A percentile compares a stretch with the other conserved stretches of the same genome.
Evolutionary conservation across 2,797 vertebrate genomes (phyloP).

Genomic region (Pseudochaenichthys georgianus): DNA sequence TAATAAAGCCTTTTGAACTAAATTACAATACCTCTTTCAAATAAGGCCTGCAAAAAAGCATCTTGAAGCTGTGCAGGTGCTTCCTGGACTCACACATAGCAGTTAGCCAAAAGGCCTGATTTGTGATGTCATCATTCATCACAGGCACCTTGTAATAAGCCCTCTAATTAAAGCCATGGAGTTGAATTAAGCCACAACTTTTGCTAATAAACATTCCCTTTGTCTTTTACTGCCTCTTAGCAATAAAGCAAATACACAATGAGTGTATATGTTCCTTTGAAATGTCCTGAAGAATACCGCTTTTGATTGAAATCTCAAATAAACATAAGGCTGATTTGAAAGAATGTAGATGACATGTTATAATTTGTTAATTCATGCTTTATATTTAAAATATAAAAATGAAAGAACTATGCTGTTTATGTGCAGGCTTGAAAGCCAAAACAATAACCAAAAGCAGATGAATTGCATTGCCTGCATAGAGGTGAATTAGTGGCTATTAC

Average conservation of each 20-base stretch:
- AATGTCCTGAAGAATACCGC: background rate
- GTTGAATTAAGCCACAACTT: slow-evolving; percentile 10
- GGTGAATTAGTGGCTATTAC: background rate
- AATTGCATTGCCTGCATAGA: background rate
- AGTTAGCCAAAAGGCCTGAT: slow-evolving; percentile 42
- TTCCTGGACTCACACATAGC: slow-evolving; percentile 39
- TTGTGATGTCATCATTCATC: slow-evolving; percentile 54
- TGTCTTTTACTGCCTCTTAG: background rate
- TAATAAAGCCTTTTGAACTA: slow-evolving; percentile 61
- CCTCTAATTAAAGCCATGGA: slow-evolving; percentile 14
- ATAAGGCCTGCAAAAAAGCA: slow-evolving; percentile 50
- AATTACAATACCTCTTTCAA: slow-evolving; percentile 60
- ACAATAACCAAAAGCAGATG: background rate
- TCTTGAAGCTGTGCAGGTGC: slow-evolving; percentile 61
- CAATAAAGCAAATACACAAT: background rate
- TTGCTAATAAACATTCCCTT: background rate
- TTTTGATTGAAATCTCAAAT: background rate
- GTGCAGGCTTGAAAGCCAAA: background rate
- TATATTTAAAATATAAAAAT: background rate
- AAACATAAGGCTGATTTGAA: slow-evolving; percentile 6
- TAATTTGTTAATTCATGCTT: background rate
- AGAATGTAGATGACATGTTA: background rate
- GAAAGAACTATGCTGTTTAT: background rate
- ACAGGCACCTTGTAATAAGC: slow-evolving; percentile 32
- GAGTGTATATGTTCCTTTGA: background rate